A percentile compares a stretch with the other conserved stretches of the same genome.
phyloP scores from a whole-genome alignment of 2,888 invertebrate species.

The Dorcus parallelipipedus region DNA sequence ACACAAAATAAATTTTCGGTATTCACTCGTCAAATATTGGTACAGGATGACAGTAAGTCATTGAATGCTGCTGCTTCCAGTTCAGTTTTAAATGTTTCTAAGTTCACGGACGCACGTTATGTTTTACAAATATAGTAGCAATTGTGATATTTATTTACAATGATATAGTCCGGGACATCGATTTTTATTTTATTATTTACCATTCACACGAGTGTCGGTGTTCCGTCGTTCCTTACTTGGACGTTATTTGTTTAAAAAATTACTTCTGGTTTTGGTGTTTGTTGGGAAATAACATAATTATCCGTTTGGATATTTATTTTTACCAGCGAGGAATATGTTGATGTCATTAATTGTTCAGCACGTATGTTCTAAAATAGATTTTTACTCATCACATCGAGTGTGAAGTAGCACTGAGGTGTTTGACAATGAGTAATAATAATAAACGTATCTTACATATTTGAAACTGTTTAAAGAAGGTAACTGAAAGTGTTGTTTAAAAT shows the following conservation, averaged over 20 bases:
- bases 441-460: neutral
- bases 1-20: conserved; percentile 24
- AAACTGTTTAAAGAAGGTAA: no score
- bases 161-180: conserved; percentile 26
- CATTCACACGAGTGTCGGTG: conserved; percentile 33
- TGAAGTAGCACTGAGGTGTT: conserved; percentile 11
- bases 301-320: conserved; percentile 13
- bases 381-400: conserved; percentile 12
- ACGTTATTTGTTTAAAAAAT: conserved; percentile 15
- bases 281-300: conserved; percentile 17
- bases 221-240: conserved; percentile 13
- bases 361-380: conserved; percentile 13
- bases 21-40: conserved; percentile 33
- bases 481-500: no score
- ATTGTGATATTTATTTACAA: conserved; percentile 33
- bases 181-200: conserved; percentile 32
- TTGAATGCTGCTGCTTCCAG: conserved; percentile 27
- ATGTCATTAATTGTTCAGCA: conserved; percentile 13
- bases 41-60: conserved; percentile 30
- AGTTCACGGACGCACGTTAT: conserved; percentile 33
- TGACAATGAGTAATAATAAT: conserved; percentile 1
- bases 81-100: conserved; percentile 27
- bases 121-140: conserved; percentile 33
- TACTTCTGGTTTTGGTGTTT: conserved; percentile 19
- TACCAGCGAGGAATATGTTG: conserved; percentile 11